Conservation (phyloP, 1,140 invertebrate species). For the Oedothorax gibbosus region DNA sequence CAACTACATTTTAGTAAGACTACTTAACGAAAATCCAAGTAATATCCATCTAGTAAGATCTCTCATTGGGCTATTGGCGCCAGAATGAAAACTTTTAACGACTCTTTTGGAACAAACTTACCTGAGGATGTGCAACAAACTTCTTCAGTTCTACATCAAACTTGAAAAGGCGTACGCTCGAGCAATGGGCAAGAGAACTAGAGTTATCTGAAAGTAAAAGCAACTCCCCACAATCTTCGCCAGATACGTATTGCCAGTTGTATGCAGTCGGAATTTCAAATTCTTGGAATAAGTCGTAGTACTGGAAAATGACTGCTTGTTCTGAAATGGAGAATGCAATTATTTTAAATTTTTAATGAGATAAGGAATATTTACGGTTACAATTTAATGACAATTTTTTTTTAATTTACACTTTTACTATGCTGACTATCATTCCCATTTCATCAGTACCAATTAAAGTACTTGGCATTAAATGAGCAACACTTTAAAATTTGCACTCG, state of each 20-base stretch:
- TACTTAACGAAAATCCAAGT: no score
- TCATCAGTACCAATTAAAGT: no score
- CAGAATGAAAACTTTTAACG: no score
- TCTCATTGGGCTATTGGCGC: no score
- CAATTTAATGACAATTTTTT: no score
- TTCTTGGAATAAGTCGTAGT: conserved; percentile 49
- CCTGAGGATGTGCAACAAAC: conserved; percentile 3
- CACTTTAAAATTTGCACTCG: no score
- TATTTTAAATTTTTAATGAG: not conserved
- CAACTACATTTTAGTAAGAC: no score
- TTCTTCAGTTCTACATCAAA: not conserved
- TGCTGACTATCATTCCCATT: no score
- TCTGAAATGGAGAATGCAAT: not conserved
- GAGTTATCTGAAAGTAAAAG: conserved; percentile 27
- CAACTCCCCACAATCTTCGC: conserved; percentile 24
- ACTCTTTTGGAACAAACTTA: not conserved
- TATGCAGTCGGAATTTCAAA: conserved; percentile 36
- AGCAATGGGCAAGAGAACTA: not conserved
- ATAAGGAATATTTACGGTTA: no score
- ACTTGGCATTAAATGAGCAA: no score
- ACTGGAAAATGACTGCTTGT: conserved; percentile 49
- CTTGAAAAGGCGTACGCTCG: conserved; percentile 12
- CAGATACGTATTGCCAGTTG: conserved; percentile 14
- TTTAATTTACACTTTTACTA: no score
- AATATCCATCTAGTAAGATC: no score